These are phyloP conservation scores for Pandemis heparana DNA, from an alignment of 2,888 invertebrate genomes.

Conservation along the genomic window DNA sequence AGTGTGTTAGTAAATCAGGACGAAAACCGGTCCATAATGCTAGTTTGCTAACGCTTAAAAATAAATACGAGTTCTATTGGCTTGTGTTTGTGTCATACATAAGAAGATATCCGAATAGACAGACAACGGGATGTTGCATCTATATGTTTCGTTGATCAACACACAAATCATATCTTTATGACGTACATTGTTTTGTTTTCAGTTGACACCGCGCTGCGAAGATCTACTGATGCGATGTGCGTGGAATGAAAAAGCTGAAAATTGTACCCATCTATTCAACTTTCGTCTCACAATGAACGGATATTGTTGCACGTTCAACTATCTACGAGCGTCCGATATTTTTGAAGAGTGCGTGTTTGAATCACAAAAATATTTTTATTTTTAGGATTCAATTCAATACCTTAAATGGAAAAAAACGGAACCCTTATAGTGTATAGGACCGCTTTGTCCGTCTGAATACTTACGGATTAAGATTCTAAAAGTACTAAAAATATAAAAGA, in stretches of 20 bases:
- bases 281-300: conserved; percentile 86
- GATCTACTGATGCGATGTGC: conserved; percentile 78
- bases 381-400: not conserved
- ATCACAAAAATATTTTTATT: not conserved
- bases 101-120: not conserved
- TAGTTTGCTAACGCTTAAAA: not conserved
- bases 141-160: too few species aligned
- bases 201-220: conserved; percentile 82
- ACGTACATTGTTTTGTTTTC: conserved; percentile 33
- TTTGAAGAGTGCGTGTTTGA: conserved; percentile 66
- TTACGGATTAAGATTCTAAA: too few species aligned
- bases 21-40: not conserved
- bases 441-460: too few species aligned
- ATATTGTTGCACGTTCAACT: conserved; percentile 87
- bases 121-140: not conserved
- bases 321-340: conserved; percentile 73
- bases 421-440: too few species aligned
- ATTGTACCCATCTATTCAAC: conserved; percentile 81
- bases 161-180: not conserved
- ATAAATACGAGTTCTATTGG: not conserved
- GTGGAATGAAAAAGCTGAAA: conserved; percentile 75
- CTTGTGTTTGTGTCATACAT: not conserved
- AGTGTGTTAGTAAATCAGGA: not conserved
- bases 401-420: too few species aligned
- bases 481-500: too few species aligned